Evolutionary conservation across 2,797 vertebrate genomes (phyloP).

Genomic region (Gadopsis marmoratus): DNA sequence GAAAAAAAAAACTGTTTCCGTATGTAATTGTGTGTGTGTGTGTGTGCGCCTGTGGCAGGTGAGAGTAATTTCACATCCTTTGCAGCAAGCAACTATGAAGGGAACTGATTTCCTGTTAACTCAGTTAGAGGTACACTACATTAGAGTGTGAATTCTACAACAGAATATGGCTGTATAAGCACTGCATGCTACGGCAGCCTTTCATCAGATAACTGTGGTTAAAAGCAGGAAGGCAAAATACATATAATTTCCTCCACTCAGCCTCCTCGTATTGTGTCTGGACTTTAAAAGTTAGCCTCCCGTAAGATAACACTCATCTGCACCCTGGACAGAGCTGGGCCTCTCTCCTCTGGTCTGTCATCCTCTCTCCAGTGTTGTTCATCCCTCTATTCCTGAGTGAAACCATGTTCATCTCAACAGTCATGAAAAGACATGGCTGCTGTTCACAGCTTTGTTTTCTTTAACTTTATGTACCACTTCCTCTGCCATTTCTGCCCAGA

Average conservation of each 20-base stretch:
- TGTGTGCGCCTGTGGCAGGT: constrained; percentile 38
- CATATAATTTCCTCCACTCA: constrained; percentile 18
- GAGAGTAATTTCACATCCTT: constrained; percentile 75
- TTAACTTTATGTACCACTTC: constrained; percentile 49
- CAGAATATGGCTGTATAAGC: constrained; percentile 25
- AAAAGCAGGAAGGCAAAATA: constrained; percentile 46
- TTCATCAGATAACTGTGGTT: constrained; percentile 54
- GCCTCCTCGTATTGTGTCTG: constrained; percentile 41
- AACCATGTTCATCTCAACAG: neutral
- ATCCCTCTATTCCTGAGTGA: neutral
- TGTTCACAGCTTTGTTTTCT: constrained; percentile 1
- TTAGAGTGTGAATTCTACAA: constrained; percentile 35
- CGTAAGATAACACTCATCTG: constrained; percentile 9
- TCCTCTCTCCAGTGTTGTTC: neutral
- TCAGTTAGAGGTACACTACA: constrained; percentile 26
- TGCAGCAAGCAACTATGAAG: constrained; percentile 62
- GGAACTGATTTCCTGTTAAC: constrained; percentile 74
- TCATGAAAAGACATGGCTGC: constrained; percentile 4
- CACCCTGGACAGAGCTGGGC: constrained; percentile 5
- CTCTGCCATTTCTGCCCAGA: constrained; percentile 16
- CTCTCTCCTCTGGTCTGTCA: constrained; percentile 8
- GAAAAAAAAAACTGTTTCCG: constrained; percentile 3
- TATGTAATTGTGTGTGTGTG: neutral
- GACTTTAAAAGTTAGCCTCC: constrained; percentile 32
- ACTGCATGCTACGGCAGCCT: constrained; percentile 18